phyloP scores from a whole-genome alignment of 2,113 vertebrate genomes.

The Oplegnathus fasciatus region DNA sequence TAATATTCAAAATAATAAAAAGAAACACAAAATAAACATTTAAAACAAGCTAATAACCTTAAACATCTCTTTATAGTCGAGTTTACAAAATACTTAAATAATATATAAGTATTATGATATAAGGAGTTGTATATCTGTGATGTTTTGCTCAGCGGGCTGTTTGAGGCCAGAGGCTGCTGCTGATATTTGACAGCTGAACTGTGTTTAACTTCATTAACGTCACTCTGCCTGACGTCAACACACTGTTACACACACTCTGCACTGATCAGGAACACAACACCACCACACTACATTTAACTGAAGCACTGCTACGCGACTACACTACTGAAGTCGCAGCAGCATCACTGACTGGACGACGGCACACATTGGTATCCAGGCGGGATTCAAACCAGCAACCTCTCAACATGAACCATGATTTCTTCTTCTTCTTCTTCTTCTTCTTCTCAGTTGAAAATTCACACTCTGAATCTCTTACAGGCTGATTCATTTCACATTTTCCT shows the following conservation, averaged over 20 bases:
- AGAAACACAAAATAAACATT: too few relatives aligned
- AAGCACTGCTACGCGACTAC: neutral
- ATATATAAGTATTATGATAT: neutral
- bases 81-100: neutral
- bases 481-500: neutral
- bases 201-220: constrained; percentile 51
- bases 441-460: neutral
- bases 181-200: constrained; percentile 61
- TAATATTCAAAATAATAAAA: too few relatives aligned
- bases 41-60: neutral
- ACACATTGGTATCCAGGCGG: neutral
- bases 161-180: constrained; percentile 42
- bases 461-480: neutral
- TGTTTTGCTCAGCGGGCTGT: neutral
- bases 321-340: neutral
- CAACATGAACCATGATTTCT: neutral
- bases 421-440: too few relatives aligned
- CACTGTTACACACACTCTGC: neutral
- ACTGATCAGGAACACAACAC: neutral
- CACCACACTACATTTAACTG: neutral
- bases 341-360: neutral
- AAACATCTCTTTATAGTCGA: neutral
- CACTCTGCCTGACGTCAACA: constrained; percentile 27
- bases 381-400: neutral
- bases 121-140: neutral